These are phyloP conservation scores for Microctonus hyperodae DNA, from an alignment of 2,888 invertebrate species.

Conservation along the genomic window DNA sequence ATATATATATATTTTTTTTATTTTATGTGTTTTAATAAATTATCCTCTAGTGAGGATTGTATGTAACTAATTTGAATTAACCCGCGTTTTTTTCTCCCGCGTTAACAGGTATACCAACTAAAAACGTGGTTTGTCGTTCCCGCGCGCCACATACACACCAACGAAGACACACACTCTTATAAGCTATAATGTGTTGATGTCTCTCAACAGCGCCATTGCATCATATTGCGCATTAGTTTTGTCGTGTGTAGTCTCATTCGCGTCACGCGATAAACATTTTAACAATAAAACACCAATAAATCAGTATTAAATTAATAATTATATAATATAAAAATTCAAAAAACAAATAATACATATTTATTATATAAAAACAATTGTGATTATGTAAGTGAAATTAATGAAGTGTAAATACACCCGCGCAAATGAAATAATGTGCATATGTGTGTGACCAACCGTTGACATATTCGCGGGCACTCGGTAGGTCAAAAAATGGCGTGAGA, in stretches of 20 bases:
- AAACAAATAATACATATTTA: neutral
- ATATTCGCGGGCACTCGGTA: slow-evolving; percentile 51
- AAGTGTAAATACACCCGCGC: neutral
- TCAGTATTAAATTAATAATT: neutral
- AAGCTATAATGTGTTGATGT: neutral
- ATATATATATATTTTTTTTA: too few relatives aligned
- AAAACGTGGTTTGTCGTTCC: slow-evolving; percentile 15
- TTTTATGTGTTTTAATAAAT: neutral
- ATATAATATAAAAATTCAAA: neutral
- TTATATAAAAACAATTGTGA: neutral
- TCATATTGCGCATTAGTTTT: slow-evolving; percentile 55
- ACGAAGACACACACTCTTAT: neutral
- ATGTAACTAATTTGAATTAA: slow-evolving; percentile 39
- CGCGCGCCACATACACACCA: neutral
- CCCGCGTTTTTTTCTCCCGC: slow-evolving; percentile 39
- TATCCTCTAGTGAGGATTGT: neutral
- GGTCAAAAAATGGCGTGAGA: slow-evolving; percentile 56
- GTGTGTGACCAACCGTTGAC: slow-evolving; percentile 46
- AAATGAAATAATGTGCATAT: neutral
- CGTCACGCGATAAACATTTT: neutral
- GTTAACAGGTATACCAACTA: slow-evolving; percentile 45
- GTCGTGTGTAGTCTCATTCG: slow-evolving; percentile 41
- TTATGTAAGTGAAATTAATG: neutral
- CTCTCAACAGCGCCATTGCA: slow-evolving; percentile 44
- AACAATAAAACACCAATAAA: neutral